Evolutionary conservation across 2,113 vertebrate genomes (phyloP).

Genomic region (Pomatostomus ruficeps): DNA sequence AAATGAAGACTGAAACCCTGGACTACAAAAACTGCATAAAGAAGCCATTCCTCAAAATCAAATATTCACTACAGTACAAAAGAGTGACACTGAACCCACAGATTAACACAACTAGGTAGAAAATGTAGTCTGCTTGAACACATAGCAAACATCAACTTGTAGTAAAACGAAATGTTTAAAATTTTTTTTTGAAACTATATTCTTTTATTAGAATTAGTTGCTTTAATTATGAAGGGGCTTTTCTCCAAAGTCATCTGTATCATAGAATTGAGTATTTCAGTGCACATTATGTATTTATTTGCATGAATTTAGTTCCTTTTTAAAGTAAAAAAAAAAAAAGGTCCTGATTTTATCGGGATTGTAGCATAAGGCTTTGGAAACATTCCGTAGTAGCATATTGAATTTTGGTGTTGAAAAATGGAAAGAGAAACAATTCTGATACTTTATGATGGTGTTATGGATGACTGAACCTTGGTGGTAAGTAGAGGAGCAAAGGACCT

Average conservation of each 20-base stretch:
- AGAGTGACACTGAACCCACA: neutral
- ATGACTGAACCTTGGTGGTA: slow-evolving; percentile 12
- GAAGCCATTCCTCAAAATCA: neutral
- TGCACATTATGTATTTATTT: slow-evolving; percentile 25
- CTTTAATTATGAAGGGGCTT: slow-evolving; percentile 30
- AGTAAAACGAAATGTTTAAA: neutral
- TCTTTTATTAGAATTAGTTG: slow-evolving; percentile 31
- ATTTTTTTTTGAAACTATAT: slow-evolving; percentile 28
- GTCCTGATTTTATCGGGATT: neutral
- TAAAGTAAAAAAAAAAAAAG: neutral
- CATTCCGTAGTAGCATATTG: slow-evolving; percentile 15
- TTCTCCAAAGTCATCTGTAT: neutral
- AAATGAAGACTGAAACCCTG: neutral
- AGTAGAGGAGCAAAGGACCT: slow-evolving; percentile 25
- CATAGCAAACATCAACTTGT: neutral
- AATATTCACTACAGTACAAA: neutral
- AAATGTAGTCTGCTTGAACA: neutral
- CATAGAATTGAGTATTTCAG: slow-evolving; percentile 13
- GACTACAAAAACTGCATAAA: neutral
- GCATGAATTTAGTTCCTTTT: slow-evolving; percentile 41
- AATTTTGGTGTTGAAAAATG: neutral
- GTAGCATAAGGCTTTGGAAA: slow-evolving; percentile 2
- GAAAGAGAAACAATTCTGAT: neutral
- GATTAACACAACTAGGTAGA: neutral
- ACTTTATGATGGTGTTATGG: slow-evolving; percentile 2